These are phyloP conservation scores for Euthynnus affinis DNA, from an alignment of 2,797 vertebrate species.

Conservation along the genomic window DNA sequence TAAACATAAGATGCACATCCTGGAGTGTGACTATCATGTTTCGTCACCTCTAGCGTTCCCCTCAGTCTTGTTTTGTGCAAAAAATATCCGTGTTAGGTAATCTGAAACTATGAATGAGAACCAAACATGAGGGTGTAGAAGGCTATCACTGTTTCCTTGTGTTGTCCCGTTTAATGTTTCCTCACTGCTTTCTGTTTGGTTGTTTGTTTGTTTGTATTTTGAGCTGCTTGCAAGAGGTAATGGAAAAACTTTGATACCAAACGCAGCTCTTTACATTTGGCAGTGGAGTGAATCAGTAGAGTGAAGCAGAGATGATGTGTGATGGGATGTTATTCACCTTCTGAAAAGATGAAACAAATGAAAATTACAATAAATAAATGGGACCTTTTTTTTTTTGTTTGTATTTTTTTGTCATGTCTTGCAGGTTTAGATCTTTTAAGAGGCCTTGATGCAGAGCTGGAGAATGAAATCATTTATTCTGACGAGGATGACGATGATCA, in stretches of 20 bases:
- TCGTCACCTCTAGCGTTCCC: not conserved
- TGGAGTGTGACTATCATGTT: not conserved
- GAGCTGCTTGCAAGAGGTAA: not conserved
- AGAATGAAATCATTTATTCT: conserved; percentile 57
- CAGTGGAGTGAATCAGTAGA: no score
- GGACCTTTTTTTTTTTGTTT: not conserved
- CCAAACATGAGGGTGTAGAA: no score
- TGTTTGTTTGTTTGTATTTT: not conserved
- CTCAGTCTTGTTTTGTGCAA: not conserved
- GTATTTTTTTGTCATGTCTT: not conserved
- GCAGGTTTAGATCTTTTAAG: conserved; percentile 58
- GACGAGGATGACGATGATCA: conserved; percentile 53
- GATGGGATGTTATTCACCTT: no score
- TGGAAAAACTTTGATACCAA: not conserved
- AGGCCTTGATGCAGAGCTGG: conserved; percentile 12
- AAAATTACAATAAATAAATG: not conserved
- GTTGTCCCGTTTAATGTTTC: not conserved
- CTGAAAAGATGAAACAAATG: not conserved
- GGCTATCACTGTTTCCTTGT: not conserved
- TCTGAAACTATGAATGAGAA: no score
- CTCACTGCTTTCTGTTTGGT: not conserved
- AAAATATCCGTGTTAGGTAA: no score
- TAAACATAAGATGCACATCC: not conserved
- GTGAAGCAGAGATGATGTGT: no score
- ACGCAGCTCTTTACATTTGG: no score